Evolutionary conservation across 2,888 invertebrate species (phyloP).

Genomic region (Calephelis perditalis): DNA sequence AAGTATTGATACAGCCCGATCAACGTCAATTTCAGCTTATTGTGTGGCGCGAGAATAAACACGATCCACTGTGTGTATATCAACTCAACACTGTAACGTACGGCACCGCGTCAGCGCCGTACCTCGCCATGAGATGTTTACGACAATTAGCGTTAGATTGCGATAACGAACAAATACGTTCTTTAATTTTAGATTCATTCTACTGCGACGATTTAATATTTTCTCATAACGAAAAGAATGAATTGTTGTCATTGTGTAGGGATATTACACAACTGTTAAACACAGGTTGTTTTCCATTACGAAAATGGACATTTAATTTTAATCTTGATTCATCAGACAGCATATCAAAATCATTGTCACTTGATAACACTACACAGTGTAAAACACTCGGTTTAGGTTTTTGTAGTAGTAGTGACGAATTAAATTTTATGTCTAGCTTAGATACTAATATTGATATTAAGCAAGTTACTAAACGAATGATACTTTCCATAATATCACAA

Average conservation of each 20-base stretch:
- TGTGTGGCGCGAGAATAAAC: slow-evolving; percentile 35
- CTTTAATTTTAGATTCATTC: no score
- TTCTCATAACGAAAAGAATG: no score
- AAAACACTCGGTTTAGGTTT: slow-evolving; percentile 2
- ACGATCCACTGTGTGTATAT: slow-evolving; percentile 30
- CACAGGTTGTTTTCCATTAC: slow-evolving; percentile 11
- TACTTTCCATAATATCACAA: slow-evolving; percentile 17
- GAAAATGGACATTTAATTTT: slow-evolving; percentile 15
- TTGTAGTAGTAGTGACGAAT: neutral
- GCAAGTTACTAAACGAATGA: slow-evolving; percentile 15
- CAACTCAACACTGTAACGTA: slow-evolving; percentile 22
- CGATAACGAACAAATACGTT: no score
- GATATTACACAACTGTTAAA: neutral
- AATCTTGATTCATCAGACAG: neutral
- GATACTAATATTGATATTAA: neutral
- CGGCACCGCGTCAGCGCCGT: slow-evolving; percentile 37
- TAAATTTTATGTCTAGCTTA: neutral
- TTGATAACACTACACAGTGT: neutral
- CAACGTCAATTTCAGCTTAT: slow-evolving; percentile 33
- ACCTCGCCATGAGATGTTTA: slow-evolving; percentile 21
- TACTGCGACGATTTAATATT: no score
- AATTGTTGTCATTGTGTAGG: neutral
- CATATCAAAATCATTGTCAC: neutral
- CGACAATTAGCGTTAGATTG: no score
- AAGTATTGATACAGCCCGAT: neutral